Conservation (phyloP, 2,797 vertebrate species). For the Adrianichthys oophorus region DNA sequence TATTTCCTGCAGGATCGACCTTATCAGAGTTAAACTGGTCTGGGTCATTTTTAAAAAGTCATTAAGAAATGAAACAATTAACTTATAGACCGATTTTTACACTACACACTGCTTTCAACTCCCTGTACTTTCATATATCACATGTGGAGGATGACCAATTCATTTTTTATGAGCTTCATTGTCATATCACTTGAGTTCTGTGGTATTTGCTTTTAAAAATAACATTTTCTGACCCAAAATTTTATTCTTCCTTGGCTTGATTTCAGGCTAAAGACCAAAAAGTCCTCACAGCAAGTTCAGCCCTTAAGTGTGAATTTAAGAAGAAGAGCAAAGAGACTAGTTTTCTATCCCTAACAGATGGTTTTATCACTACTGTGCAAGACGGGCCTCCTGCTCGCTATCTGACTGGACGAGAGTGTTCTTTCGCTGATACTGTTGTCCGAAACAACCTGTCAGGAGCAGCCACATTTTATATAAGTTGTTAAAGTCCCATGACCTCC, state of each 20-base stretch:
- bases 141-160: too few species aligned
- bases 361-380: slow-evolving; percentile 56
- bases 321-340: not conserved
- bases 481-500: not conserved
- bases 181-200: not conserved
- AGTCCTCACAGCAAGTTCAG: not conserved
- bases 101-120: too few species aligned
- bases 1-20: slow-evolving; percentile 86
- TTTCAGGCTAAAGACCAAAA: not conserved
- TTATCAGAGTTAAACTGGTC: slow-evolving; percentile 86
- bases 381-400: slow-evolving; percentile 30
- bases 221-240: not conserved
- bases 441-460: slow-evolving; percentile 2
- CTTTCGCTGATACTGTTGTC: slow-evolving; percentile 45
- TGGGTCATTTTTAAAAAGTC: slow-evolving; percentile 66
- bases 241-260: not conserved
- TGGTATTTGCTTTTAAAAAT: slow-evolving; percentile 3
- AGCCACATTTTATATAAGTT: slow-evolving; percentile 1
- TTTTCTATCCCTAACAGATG: not conserved
- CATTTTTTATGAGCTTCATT: too few species aligned
- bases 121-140: too few species aligned
- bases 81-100: too few species aligned
- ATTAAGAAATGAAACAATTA: slow-evolving; percentile 16
- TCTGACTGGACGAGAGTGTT: slow-evolving; percentile 46
- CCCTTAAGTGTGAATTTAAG: not conserved